Evolutionary conservation across 2,797 vertebrate species (phyloP).

Genomic region (Typhlichthys eigenmanni): DNA sequence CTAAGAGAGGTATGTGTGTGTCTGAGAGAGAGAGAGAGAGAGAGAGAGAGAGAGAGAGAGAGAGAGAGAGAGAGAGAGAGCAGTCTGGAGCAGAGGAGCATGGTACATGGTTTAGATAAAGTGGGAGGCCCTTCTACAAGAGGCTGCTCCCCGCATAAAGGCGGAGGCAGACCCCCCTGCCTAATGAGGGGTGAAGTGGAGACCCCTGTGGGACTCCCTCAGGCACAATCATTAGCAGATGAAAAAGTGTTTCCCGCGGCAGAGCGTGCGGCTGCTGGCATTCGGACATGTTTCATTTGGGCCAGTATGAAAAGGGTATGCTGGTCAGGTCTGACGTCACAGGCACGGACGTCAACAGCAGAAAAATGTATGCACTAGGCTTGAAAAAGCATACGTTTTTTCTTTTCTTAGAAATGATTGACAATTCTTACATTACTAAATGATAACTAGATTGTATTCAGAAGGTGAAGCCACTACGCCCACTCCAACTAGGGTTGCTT

Average conservation of each 20-base stretch:
- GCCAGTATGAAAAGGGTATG: conserved; percentile 58
- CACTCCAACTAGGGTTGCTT: no score
- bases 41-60: conserved; percentile 15
- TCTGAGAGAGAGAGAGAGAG: background rate
- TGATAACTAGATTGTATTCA: no score
- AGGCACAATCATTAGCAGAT: conserved; percentile 85
- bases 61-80: conserved; percentile 12
- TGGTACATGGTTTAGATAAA: conserved; percentile 66
- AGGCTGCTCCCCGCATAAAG: conserved; percentile 74
- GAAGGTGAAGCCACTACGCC: conserved; percentile 17
- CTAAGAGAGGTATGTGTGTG: conserved; percentile 4
- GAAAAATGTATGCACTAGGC: conserved; percentile 14
- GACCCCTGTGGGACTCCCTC: conserved; percentile 77
- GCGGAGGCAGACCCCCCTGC: conserved; percentile 65
- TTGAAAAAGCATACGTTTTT: conserved; percentile 14
- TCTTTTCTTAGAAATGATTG: conserved; percentile 15
- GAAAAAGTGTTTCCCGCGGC: conserved; percentile 79
- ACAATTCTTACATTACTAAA: no score
- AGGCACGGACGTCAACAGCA: conserved; percentile 45
- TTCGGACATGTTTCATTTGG: conserved; percentile 80
- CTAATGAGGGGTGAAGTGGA: conserved; percentile 83
- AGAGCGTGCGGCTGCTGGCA: conserved; percentile 64
- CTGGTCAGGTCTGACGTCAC: conserved; percentile 47
- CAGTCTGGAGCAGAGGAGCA: conserved; percentile 61
- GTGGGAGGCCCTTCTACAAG: conserved; percentile 68